A percentile compares a stretch with the other conserved stretches of the same genome.
These are phyloP conservation scores for Charanyca ferruginea DNA, from an alignment of 2,888 invertebrate species.

Conservation along the genomic window DNA sequence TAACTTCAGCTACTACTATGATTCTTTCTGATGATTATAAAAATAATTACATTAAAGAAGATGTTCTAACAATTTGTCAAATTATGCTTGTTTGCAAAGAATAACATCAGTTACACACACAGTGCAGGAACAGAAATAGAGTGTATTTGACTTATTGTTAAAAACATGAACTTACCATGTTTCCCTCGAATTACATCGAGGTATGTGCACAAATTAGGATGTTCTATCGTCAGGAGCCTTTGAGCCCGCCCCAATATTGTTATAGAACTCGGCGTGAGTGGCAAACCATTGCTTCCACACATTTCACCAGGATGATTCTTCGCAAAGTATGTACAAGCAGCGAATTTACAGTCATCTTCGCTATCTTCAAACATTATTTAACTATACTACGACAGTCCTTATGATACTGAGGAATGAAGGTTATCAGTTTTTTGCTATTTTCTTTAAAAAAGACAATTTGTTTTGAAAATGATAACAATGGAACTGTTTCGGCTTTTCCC, in stretches of 20 bases:
- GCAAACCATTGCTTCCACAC: slow-evolving; percentile 98
- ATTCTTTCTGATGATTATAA: slow-evolving; percentile 93
- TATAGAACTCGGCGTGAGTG: slow-evolving; percentile 98
- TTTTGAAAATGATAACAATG: slow-evolving; percentile 23
- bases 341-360: slow-evolving; percentile 90
- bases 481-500: not conserved
- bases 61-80: not conserved
- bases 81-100: not conserved
- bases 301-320: slow-evolving; percentile 97
- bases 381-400: not conserved
- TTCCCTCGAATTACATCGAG: slow-evolving; percentile 97
- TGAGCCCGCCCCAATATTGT: slow-evolving; percentile 98
- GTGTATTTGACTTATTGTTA: not conserved
- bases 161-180: slow-evolving; percentile 93
- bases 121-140: not conserved
- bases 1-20: slow-evolving; percentile 95
- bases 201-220: slow-evolving; percentile 96
- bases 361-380: slow-evolving; percentile 71
- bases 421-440: not conserved
- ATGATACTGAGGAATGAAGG: not conserved
- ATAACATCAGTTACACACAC: not conserved
- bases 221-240: slow-evolving; percentile 94
- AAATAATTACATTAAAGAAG: not conserved
- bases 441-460: slow-evolving; percentile 7
- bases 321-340: slow-evolving; percentile 98